Conservation (phyloP, 2,797 vertebrate species). For the Neostethus bicornis region DNA sequence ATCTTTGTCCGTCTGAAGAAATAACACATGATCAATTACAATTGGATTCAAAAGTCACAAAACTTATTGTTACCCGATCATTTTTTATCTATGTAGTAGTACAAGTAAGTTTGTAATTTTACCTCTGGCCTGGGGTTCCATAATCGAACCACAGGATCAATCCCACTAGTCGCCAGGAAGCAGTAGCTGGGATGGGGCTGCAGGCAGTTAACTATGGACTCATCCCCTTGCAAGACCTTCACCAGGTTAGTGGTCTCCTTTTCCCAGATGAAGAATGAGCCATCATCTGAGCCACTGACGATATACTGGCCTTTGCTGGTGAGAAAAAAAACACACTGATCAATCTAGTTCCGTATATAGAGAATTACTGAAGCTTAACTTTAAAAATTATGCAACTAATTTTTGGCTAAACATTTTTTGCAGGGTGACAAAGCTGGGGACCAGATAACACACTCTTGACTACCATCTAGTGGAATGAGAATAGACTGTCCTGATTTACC, state of each 20-base stretch:
- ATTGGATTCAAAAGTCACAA: background rate
- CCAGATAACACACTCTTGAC: conserved; percentile 3
- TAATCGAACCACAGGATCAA: conserved; percentile 94
- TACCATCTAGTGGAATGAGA: conserved; percentile 34
- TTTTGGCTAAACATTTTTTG: background rate
- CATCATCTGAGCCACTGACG: conserved; percentile 96
- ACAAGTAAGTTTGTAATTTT: background rate
- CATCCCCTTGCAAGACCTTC: conserved; percentile 95
- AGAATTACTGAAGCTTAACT: background rate
- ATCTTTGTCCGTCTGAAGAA: conserved; percentile 86
- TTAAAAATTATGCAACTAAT: background rate
- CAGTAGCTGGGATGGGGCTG: conserved; percentile 98
- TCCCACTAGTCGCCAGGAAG: conserved; percentile 97
- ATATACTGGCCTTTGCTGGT: conserved; percentile 97
- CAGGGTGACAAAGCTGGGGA: background rate
- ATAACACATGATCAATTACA: conserved; percentile 4
- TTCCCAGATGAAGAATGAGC: conserved; percentile 99
- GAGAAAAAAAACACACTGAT: conserved; percentile 21
- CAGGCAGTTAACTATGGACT: conserved; percentile 98
- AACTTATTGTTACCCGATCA: background rate
- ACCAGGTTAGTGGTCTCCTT: conserved; percentile 97
- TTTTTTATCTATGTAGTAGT: background rate
- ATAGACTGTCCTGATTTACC: conserved; percentile 74
- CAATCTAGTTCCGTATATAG: background rate
- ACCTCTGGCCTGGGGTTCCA: conserved; percentile 98